Evolutionary conservation across 2,888 invertebrate genomes (phyloP), one percentile per base, ranked within the genome.

Genomic region (Capitulum mitella): DNA sequence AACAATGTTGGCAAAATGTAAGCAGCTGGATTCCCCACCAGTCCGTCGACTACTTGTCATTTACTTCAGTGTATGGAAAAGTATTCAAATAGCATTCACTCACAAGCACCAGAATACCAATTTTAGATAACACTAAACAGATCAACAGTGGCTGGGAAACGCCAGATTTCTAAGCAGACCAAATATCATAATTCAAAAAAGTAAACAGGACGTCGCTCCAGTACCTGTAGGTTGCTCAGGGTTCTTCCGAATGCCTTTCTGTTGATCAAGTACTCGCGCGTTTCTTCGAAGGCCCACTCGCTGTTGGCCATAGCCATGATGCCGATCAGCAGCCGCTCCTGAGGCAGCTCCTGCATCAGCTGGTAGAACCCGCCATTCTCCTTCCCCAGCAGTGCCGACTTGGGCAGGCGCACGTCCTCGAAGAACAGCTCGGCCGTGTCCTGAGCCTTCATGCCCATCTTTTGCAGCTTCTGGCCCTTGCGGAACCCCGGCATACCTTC

Each of bases 231-330:
- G 61, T 84, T 83, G 29, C 86, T 83, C 6, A 87, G 80, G 0
- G 85, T 85, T 79, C 85, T 84, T 32, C 86, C 86, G 82, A 87
- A 87, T 26, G 87, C 87, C 81, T 87, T 87, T 77, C 87, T 83
- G 79, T 85, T 83, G 80, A 83, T 83, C 29, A 87, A 85, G 82
- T 86, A 86, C 8, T 82, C 82, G n/a, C 86, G 82, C 2, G 87
- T 87, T 81, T 85, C 85, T 81, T 87, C 87, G 83, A 87, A 86
- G 85, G 86, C 85, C 83, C 83, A 86, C 82, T 87, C 87, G 80
- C 83, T 83, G 37, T 84, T 82, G 12, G 86, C 85, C 37, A 75
- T 77, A 3, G 83, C 85, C 81, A 85, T 82, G 76, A 82, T 83
- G 26, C 85, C 86, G 80, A 87, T 86, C 37, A 85, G 81, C 16